Base-by-base conservation (phyloP, 2,113 vertebrate species). In the Semicossyphus pulcher region DNA sequence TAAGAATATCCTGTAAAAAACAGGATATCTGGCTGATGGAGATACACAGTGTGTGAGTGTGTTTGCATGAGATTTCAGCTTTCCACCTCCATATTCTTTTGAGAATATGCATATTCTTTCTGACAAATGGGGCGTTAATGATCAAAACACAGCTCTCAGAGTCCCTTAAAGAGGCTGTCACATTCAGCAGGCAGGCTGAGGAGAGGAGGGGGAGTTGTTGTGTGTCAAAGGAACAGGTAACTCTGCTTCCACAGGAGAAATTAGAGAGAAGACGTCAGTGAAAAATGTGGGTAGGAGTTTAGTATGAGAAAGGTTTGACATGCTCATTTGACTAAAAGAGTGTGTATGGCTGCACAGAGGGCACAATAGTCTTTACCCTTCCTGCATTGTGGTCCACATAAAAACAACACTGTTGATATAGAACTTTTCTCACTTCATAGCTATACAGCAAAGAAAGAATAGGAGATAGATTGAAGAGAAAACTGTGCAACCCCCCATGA, bases 191-290 rank as follows among this genome's bases (percentile, higher is more conserved):
- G 25, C 45, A 58, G 57, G 42, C 16, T 64, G 66, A 75, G 56
- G 41, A 65, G 48, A 71, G 62, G 26, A 61, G 56, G 51, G 53
- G 49, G 58, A 76, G 62, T 59, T 73, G 76, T 71, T 66, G 62
- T 51, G 69, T 72, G 70, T 83, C 69, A 84, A 31, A 85, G 29
- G 59, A 77, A 21, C 37, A 65, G 74, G 61, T 68, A 58, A 57
- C 74, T 51, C 25, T 0, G 9, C 48, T 52, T 31, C 49, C 63
- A 66, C 16, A 23, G 2, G 32, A 63, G 69, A 68, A 72, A 76
- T 57, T 42, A 60, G 45, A 29, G 34, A 56, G 47, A 78, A n/a
- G 26, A 52, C 71, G 76, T 61, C 54, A 61, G 58, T 62, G 63
- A 73, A 52, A 69, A 51, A 74, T 71, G 72, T 36, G 37, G 54